These are phyloP conservation scores for Cephonodes hylas DNA, from an alignment of 2,888 invertebrate genomes.

Conservation along the genomic window DNA sequence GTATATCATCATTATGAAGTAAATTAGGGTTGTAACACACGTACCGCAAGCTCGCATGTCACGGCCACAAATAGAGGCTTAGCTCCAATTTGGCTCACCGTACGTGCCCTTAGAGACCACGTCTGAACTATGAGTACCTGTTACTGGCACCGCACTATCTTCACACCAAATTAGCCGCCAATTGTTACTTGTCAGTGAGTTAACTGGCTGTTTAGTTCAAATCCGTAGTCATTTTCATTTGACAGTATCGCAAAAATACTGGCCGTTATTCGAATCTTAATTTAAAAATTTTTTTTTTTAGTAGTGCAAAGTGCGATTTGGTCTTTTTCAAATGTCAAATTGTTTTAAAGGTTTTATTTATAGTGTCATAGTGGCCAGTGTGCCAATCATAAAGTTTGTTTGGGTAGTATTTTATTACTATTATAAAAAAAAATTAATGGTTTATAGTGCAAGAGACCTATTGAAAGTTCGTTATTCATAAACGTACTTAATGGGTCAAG, in stretches of 20 bases:
- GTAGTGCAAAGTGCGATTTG: too few species aligned
- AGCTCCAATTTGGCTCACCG: conserved; percentile 25
- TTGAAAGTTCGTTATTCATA: too few species aligned
- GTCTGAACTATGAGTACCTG: conserved; percentile 11
- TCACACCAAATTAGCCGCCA: neutral
- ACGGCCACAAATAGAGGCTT: conserved; percentile 28
- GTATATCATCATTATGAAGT: conserved; percentile 31
- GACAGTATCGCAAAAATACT: neutral
- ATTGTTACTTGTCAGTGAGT: conserved; percentile 4
- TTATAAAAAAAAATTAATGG: neutral
- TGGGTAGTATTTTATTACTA: too few species aligned
- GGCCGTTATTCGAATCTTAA: too few species aligned
- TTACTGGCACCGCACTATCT: neutral
- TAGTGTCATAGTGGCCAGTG: too few species aligned
- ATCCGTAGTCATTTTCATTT: too few species aligned
- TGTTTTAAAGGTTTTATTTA: too few species aligned
- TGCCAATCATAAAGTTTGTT: neutral
- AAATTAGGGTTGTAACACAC: conserved; percentile 28
- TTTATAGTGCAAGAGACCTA: neutral
- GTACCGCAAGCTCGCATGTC: conserved; percentile 27
- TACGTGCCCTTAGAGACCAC: conserved; percentile 12
- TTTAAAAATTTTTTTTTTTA: too few species aligned
- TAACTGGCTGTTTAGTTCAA: neutral
- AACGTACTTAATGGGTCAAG: too few species aligned
- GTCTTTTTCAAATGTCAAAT: too few species aligned